A percentile compares a stretch with the other conserved stretches of the same genome.
Conservation (phyloP, 2,888 invertebrate species). For the Trypoxylon attenuatum region DNA sequence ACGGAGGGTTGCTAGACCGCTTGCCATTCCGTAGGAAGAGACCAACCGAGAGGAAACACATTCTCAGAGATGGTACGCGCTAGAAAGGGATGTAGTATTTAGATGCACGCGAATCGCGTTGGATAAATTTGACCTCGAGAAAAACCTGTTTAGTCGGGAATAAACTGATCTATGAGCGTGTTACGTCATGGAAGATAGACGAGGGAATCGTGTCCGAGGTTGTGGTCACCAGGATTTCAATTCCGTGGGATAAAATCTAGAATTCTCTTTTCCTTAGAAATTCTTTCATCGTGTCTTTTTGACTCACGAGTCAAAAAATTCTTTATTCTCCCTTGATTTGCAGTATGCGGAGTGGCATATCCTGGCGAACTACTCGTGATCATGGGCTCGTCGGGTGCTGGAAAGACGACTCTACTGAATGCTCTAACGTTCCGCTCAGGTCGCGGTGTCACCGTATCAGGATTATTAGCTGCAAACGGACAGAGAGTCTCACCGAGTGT, state of each 20-base stretch:
- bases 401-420: conserved; percentile 95
- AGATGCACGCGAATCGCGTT: background rate
- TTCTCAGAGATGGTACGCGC: conserved; percentile 82
- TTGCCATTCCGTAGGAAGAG: conserved; percentile 45
- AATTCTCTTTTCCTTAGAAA: too few species aligned
- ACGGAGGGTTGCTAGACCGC: conserved; percentile 66
- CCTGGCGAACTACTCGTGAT: conserved; percentile 91
- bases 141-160: background rate
- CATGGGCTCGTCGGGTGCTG: conserved; percentile 94
- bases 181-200: background rate
- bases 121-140: background rate
- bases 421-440: conserved; percentile 89
- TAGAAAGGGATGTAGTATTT: background rate
- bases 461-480: conserved; percentile 83
- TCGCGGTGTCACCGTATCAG: conserved; percentile 80
- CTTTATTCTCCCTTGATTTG: too few species aligned
- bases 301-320: too few species aligned
- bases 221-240: background rate
- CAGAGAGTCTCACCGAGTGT: conserved; percentile 83
- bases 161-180: background rate
- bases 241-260: too few species aligned
- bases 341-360: conserved; percentile 88
- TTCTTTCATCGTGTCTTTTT: background rate
- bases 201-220: background rate
- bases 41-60: conserved; percentile 76